Percentiles rank a stretch among this genome's conserved stretches.
Evolutionary conservation across 2,797 vertebrate species (phyloP).

Genomic region (Sebastiscus tertius): DNA sequence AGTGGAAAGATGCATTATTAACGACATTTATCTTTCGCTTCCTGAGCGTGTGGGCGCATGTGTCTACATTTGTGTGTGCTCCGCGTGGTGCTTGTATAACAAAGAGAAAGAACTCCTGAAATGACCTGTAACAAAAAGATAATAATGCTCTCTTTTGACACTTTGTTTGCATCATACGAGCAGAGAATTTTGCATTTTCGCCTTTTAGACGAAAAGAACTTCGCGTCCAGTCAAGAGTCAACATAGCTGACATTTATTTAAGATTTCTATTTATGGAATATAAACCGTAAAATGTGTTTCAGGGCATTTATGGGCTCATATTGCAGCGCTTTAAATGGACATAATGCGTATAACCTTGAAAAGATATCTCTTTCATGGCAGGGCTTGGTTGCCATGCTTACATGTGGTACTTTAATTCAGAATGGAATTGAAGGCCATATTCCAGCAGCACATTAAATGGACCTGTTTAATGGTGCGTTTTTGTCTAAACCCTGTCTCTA

Average conservation of each 20-base stretch:
- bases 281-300: neutral
- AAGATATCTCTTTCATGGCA: neutral
- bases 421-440: constrained; percentile 26
- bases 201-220: neutral
- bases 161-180: neutral
- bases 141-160: neutral
- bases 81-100: neutral
- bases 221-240: neutral
- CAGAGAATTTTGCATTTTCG: neutral
- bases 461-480: constrained; percentile 43
- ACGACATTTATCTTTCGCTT: constrained; percentile 44
- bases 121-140: neutral
- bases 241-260: constrained; percentile 1
- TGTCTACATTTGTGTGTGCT: neutral
- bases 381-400: constrained; percentile 5
- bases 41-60: neutral
- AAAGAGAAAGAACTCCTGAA: neutral
- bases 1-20: constrained; percentile 60
- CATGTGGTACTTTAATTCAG: constrained; percentile 3
- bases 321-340: constrained; percentile 18
- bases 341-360: neutral
- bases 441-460: constrained; percentile 23
- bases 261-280: constrained; percentile 6
- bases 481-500: constrained; percentile 29
- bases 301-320: neutral